Conservation (phyloP, 2,113 vertebrate species). For the Corvus hawaiiensis region DNA sequence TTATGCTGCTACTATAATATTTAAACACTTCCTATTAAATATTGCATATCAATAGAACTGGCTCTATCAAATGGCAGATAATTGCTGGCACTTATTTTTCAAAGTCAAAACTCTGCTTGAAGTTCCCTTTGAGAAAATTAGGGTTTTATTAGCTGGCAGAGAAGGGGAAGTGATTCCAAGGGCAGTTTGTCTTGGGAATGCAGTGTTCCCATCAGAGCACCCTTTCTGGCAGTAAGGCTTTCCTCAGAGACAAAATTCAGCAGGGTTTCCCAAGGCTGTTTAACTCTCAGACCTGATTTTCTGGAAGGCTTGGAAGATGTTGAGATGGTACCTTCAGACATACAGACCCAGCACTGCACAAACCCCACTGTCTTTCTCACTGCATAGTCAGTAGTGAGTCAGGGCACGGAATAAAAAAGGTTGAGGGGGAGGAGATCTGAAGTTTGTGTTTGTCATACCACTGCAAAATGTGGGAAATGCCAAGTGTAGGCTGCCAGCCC, state of each 20-base stretch:
- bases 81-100: not conserved
- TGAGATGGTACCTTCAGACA: not conserved
- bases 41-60: not conserved
- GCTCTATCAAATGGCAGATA: not conserved
- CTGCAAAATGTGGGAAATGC: not conserved
- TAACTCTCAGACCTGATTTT: not conserved
- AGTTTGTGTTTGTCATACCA: not conserved
- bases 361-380: not conserved
- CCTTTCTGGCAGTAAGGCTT: not conserved
- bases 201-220: not conserved
- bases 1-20: not conserved
- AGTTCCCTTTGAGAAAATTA: not conserved
- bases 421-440: not conserved
- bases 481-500: not conserved
- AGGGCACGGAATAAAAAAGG: not conserved
- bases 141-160: not conserved
- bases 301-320: not conserved
- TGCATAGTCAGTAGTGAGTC: not conserved
- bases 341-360: not conserved
- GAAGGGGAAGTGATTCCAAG: not conserved
- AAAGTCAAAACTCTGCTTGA: slow-evolving; percentile 14
- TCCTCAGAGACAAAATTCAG: not conserved
- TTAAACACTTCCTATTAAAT: not conserved
- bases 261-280: not conserved
- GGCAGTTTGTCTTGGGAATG: not conserved